Evolutionary conservation across 2,113 vertebrate species (phyloP).

Genomic region (Cepphus grylle): DNA sequence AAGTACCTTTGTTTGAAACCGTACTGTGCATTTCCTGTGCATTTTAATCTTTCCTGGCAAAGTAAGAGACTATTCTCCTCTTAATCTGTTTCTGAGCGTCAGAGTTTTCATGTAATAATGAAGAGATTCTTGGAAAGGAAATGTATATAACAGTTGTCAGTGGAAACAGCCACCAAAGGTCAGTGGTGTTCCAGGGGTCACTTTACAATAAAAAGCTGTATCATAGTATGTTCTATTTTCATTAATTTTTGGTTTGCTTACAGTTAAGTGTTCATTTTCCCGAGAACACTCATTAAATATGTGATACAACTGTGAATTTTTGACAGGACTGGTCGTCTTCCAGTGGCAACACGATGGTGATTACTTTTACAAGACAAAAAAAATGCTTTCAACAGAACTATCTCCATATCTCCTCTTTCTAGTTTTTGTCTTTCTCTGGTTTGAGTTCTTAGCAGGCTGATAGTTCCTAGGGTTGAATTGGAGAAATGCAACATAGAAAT

Average conservation of each 20-base stretch:
- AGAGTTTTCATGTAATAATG: background rate
- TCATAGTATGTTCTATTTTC: background rate
- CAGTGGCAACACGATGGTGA: background rate
- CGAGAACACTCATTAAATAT: background rate
- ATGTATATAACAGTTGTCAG: background rate
- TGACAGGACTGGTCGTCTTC: background rate
- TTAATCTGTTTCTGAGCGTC: background rate
- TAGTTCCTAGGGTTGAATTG: background rate
- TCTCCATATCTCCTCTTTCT: background rate
- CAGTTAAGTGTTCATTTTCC: background rate
- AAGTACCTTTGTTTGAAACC: constrained; percentile 26
- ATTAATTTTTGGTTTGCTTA: background rate
- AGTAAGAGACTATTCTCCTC: background rate
- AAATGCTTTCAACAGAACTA: background rate
- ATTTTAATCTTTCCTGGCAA: constrained; percentile 5
- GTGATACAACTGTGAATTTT: background rate
- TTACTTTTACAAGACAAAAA: constrained; percentile 6
- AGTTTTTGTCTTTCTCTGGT: background rate
- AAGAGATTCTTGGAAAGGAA: constrained; percentile 2
- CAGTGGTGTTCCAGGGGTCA: background rate
- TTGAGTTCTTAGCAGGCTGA: background rate
- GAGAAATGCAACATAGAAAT: background rate
- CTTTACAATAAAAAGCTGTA: background rate
- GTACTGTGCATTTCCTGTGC: background rate
- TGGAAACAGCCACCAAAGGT: background rate